These are phyloP conservation scores for Eidolon dupreanum DNA, from an alignment of 2,797 vertebrate genomes.

Conservation along the genomic window DNA sequence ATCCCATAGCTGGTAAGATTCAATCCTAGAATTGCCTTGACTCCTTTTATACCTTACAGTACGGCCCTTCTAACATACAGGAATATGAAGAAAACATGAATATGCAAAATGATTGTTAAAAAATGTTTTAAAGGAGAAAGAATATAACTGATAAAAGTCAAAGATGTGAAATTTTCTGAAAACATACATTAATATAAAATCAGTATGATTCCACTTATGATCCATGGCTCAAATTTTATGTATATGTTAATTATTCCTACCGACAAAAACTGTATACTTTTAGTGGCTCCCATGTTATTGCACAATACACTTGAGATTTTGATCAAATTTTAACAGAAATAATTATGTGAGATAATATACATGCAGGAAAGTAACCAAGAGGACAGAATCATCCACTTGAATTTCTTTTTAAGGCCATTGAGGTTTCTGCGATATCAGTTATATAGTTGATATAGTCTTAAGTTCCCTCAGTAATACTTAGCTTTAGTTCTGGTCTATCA, in stretches of 20 bases:
- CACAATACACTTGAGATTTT: constrained; percentile 15
- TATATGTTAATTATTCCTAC: neutral
- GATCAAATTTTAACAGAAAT: neutral
- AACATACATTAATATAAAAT: neutral
- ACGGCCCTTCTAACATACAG: neutral
- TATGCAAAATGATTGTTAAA: neutral
- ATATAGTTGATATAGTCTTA: neutral
- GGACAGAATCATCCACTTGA: neutral
- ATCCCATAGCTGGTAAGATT: neutral
- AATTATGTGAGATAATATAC: neutral
- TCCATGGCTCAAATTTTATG: neutral
- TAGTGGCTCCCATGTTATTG: neutral
- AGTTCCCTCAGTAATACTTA: neutral
- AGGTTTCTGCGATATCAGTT: neutral
- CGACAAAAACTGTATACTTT: neutral
- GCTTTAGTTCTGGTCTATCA: neutral
- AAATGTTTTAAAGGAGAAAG: neutral
- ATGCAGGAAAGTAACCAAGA: neutral
- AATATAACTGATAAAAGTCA: neutral
- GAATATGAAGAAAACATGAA: neutral
- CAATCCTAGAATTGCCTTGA: neutral
- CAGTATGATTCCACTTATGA: neutral
- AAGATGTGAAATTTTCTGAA: neutral
- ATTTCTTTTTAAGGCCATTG: neutral
- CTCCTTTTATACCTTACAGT: neutral